Evolutionary conservation across 2,888 invertebrate species (phyloP).

Genomic region (Spodoptera picta): DNA sequence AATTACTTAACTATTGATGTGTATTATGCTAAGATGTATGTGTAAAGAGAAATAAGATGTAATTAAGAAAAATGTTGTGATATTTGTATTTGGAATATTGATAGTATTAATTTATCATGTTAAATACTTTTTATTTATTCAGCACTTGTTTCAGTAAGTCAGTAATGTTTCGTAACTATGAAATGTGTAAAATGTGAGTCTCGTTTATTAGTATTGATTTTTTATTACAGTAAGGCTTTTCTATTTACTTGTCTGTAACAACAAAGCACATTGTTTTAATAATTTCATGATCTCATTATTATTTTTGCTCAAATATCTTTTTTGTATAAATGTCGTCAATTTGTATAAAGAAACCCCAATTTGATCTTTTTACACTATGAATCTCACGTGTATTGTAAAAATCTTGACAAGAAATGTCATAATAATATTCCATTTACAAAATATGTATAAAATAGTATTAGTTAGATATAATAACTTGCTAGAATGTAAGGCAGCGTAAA

Average conservation of each 20-base stretch:
- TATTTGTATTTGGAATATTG: constrained; percentile 89
- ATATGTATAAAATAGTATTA: constrained; percentile 79
- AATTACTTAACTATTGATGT: constrained; percentile 83
- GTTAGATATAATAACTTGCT: constrained; percentile 78
- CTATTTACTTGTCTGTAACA: constrained; percentile 22
- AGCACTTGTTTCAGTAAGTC: constrained; percentile 9
- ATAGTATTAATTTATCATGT: constrained; percentile 67
- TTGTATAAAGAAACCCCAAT: constrained; percentile 49
- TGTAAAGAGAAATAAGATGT: constrained; percentile 83
- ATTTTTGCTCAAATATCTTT: constrained; percentile 65
- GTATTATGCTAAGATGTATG: constrained; percentile 80
- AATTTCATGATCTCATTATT: constrained; percentile 68
- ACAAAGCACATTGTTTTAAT: constrained; percentile 24
- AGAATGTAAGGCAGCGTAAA: constrained; percentile 84
- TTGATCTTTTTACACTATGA: constrained; percentile 31
- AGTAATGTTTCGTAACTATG: background rate
- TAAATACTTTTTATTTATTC: constrained; percentile 45
- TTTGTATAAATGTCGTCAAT: constrained; percentile 45
- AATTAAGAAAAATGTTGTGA: constrained; percentile 87
- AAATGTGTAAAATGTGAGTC: too few relatives aligned
- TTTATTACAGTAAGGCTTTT: constrained; percentile 1
- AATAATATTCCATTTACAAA: constrained; percentile 87
- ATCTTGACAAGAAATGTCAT: constrained; percentile 57
- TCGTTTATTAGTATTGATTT: too few relatives aligned
- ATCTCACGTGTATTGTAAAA: constrained; percentile 43